A percentile compares a stretch with the other conserved stretches of the same genome.
Evolutionary conservation across 2,888 invertebrate genomes (phyloP).

Genomic region (Ennomos fuscantarius): DNA sequence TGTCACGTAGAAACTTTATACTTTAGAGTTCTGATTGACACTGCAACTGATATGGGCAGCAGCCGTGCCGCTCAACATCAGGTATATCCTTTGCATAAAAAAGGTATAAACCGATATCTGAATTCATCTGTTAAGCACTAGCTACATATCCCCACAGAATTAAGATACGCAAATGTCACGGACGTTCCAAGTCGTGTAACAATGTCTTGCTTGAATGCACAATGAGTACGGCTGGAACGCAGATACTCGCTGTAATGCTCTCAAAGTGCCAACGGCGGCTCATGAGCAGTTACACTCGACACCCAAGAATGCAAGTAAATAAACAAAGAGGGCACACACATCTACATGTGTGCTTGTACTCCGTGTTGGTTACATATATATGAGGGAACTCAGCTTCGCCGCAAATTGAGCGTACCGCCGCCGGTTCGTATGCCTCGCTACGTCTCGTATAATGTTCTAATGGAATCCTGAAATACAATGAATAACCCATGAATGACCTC

Average conservation of each 20-base stretch:
- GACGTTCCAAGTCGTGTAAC: constrained; percentile 25
- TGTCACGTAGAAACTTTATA: no score
- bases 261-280: constrained; percentile 29
- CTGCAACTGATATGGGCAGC: no score
- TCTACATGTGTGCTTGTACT: constrained; percentile 21
- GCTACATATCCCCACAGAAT: constrained; percentile 5
- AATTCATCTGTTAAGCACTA: neutral
- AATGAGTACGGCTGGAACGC: constrained; percentile 21
- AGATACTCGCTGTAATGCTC: constrained; percentile 22
- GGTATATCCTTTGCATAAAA: no score
- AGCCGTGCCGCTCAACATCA: no score
- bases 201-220: constrained; percentile 29
- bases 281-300: constrained; percentile 29
- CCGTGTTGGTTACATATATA: constrained; percentile 2
- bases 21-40: no score
- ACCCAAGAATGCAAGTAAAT: constrained; percentile 35
- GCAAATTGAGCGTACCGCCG: constrained; percentile 48
- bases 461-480: constrained; percentile 42
- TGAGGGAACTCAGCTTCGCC: constrained; percentile 16
- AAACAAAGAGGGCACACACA: constrained; percentile 28
- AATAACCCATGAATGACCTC: constrained; percentile 34
- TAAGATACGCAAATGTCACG: constrained; percentile 21
- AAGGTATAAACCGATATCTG: neutral
- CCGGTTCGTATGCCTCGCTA: constrained; percentile 45
- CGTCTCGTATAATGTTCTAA: constrained; percentile 43